Conservation (phyloP, 2,888 invertebrate genomes). For the Apodemia duryi region DNA sequence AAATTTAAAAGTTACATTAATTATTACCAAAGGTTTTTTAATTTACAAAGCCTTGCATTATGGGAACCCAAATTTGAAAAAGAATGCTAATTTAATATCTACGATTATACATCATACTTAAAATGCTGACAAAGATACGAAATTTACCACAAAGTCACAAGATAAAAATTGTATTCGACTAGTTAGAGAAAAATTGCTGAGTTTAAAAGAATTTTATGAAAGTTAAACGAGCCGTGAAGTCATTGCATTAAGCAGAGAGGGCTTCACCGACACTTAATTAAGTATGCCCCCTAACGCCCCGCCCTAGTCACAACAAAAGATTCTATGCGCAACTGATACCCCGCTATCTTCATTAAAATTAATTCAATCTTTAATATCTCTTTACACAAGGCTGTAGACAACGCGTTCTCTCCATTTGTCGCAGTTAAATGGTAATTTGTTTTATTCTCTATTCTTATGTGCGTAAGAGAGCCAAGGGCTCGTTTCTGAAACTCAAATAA, state of each 20-base stretch:
- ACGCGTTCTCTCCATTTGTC: constrained; percentile 51
- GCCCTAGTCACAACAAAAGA: constrained; percentile 70
- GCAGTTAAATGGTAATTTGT: constrained; percentile 41
- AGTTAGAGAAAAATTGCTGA: constrained; percentile 69
- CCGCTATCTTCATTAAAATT: constrained; percentile 60
- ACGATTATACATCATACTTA: neutral
- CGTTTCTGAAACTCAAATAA: too few species aligned
- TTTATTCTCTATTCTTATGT: constrained; percentile 12
- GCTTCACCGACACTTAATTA: constrained; percentile 76
- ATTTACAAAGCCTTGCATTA: too few species aligned
- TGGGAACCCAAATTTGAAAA: neutral
- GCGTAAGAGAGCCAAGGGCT: too few species aligned
- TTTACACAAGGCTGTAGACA: constrained; percentile 35
- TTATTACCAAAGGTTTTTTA: too few species aligned
- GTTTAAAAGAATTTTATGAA: constrained; percentile 73
- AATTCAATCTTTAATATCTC: constrained; percentile 58
- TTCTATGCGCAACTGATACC: constrained; percentile 49
- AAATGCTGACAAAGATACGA: constrained; percentile 38
- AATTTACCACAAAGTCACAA: constrained; percentile 22
- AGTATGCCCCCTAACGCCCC: constrained; percentile 59
- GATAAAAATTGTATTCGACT: constrained; percentile 53
- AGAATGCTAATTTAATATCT: neutral
- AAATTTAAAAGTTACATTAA: too few species aligned
- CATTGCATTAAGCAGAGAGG: constrained; percentile 75
- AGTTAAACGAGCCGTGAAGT: constrained; percentile 75